These are phyloP conservation scores for Aratinga solstitialis DNA, from an alignment of 2,797 vertebrate genomes.

Conservation along the genomic window DNA sequence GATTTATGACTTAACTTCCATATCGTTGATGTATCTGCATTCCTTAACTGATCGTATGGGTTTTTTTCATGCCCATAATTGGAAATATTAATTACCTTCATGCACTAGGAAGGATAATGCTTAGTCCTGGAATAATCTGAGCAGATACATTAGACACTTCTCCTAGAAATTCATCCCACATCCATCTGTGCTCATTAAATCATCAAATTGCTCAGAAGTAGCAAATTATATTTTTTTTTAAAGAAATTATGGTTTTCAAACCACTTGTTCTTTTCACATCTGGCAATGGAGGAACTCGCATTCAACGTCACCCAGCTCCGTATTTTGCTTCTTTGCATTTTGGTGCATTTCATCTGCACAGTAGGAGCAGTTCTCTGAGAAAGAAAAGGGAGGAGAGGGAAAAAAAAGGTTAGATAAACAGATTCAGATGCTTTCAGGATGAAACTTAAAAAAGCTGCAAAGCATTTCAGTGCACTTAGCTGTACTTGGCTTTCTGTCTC, in stretches of 20 bases:
- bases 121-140: conserved; percentile 65
- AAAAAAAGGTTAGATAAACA: conserved; percentile 62
- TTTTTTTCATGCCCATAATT: conserved; percentile 56
- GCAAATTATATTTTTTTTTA: conserved; percentile 58
- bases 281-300: conserved; percentile 46
- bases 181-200: conserved; percentile 75
- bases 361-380: conserved; percentile 57
- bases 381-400: conserved; percentile 44
- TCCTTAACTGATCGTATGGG: conserved; percentile 46
- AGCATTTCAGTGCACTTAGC: conserved; percentile 68
- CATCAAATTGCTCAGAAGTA: conserved; percentile 71
- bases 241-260: conserved; percentile 69
- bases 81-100: conserved; percentile 67
- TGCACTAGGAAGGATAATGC: conserved; percentile 60
- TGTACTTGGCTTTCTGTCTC: conserved; percentile 69
- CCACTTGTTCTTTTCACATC: conserved; percentile 74
- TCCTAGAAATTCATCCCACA: conserved; percentile 66
- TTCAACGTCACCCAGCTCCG: conserved; percentile 5
- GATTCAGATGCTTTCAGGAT: conserved; percentile 57
- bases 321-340: conserved; percentile 65
- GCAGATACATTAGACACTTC: conserved; percentile 66
- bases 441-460: conserved; percentile 51
- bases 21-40: conserved; percentile 39
- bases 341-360: conserved; percentile 46
- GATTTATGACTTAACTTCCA: conserved; percentile 56